Evolutionary conservation across 1,140 invertebrate genomes (phyloP).

Genomic region (Drosophila nasuta): DNA sequence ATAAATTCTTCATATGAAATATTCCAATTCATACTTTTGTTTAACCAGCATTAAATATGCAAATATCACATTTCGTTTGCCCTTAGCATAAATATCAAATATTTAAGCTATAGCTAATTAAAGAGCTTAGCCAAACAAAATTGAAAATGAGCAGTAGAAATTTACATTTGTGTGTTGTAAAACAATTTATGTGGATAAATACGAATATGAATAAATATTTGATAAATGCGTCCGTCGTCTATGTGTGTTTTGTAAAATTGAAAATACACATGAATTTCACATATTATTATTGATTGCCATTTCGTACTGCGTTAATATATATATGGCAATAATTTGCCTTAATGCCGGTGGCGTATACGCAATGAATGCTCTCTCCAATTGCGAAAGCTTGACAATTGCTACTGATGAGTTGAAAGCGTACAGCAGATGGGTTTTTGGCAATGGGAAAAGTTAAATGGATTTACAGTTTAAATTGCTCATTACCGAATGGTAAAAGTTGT

Average conservation of each 20-base stretch:
- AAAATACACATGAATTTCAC: slow-evolving; percentile 17
- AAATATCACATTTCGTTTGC: not conserved
- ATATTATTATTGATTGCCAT: not conserved
- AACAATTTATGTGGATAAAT: slow-evolving; percentile 1
- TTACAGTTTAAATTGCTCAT: slow-evolving; percentile 38
- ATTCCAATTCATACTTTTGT: too few relatives aligned
- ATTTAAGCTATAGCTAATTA: slow-evolving; percentile 27
- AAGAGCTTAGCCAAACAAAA: slow-evolving; percentile 7
- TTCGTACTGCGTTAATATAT: not conserved
- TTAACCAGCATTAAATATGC: not conserved
- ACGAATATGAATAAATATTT: slow-evolving; percentile 12
- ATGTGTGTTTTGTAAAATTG: slow-evolving; percentile 8
- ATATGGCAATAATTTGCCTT: slow-evolving; percentile 35
- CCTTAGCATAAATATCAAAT: slow-evolving; percentile 6
- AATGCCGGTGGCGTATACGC: slow-evolving; percentile 54
- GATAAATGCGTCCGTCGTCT: not conserved
- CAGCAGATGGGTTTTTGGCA: not conserved
- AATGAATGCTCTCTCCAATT: slow-evolving; percentile 33
- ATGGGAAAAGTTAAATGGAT: slow-evolving; percentile 42
- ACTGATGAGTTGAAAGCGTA: not conserved
- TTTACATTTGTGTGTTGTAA: slow-evolving; percentile 4
- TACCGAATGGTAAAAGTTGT: slow-evolving; percentile 21
- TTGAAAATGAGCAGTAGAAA: slow-evolving; percentile 11
- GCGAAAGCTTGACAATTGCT: slow-evolving; percentile 32
- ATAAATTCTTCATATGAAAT: too few relatives aligned